phyloP scores from a whole-genome alignment of 2,797 vertebrate species.

The Myotis pilosus region DNA sequence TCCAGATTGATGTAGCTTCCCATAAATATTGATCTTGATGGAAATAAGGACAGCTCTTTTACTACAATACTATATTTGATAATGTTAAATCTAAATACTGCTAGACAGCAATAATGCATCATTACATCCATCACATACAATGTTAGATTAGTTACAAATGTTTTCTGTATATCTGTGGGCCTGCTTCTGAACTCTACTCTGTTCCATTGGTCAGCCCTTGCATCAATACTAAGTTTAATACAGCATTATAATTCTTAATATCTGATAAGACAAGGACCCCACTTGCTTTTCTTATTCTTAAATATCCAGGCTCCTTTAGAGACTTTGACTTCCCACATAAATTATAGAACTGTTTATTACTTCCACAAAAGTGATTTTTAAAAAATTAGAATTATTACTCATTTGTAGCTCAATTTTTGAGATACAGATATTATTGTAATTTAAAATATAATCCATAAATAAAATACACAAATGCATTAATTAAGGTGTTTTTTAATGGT shows the following conservation, averaged over 20 bases:
- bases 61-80: neutral
- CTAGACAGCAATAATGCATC: neutral
- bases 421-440: neutral
- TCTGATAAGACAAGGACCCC: neutral
- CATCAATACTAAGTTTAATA: neutral
- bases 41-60: slow-evolving; percentile 7
- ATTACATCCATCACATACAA: too few species aligned
- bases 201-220: neutral
- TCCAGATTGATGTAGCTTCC: neutral
- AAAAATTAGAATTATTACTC: neutral
- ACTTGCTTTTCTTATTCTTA: neutral
- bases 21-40: slow-evolving; percentile 12
- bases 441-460: neutral
- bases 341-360: neutral
- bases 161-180: neutral
- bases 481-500: neutral
- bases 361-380: neutral
- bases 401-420: neutral
- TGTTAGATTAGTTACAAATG: neutral
- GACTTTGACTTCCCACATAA: neutral
- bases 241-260: neutral
- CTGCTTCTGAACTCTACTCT: neutral
- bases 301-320: neutral
- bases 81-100: neutral
- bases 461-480: neutral